A percentile compares a stretch with the other conserved stretches of the same genome.
These are phyloP conservation scores for Huso huso DNA, from an alignment of 2,797 vertebrate species.

Conservation along the genomic window DNA sequence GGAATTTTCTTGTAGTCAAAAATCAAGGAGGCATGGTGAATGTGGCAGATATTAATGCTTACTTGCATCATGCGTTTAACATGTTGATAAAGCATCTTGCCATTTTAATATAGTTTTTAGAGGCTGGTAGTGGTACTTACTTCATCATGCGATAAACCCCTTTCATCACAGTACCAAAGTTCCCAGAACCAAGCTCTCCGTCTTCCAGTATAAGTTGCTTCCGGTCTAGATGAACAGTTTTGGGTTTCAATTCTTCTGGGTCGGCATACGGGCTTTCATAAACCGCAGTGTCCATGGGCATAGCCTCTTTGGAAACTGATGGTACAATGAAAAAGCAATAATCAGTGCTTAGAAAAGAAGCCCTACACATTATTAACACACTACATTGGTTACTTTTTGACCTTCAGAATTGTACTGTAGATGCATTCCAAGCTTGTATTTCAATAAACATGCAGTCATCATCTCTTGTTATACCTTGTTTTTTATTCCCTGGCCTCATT, in stretches of 20 bases:
- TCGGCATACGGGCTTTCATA: slow-evolving; percentile 94
- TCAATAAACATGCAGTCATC: too few species aligned
- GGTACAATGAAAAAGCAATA: not conserved
- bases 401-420: too few species aligned
- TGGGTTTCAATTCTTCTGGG: slow-evolving; percentile 81
- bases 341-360: not conserved
- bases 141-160: slow-evolving; percentile 87
- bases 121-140: slow-evolving; percentile 47
- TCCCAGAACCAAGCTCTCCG: slow-evolving; percentile 86
- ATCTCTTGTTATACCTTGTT: too few species aligned
- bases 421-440: too few species aligned
- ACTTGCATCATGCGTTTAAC: not conserved
- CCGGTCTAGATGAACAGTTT: slow-evolving; percentile 71
- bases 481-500: slow-evolving; percentile 14
- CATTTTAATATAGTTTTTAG: not conserved
- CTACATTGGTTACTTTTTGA: too few species aligned
- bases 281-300: slow-evolving; percentile 90
- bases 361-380: too few species aligned
- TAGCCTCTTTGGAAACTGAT: slow-evolving; percentile 44
- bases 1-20: too few species aligned
- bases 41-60: too few species aligned
- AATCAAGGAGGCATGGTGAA: too few species aligned
- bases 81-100: not conserved
- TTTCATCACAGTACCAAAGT: slow-evolving; percentile 90
- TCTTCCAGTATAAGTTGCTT: slow-evolving; percentile 74